phyloP scores from a whole-genome alignment of 1,140 invertebrate species.

The Drosophila micromelanica region DNA sequence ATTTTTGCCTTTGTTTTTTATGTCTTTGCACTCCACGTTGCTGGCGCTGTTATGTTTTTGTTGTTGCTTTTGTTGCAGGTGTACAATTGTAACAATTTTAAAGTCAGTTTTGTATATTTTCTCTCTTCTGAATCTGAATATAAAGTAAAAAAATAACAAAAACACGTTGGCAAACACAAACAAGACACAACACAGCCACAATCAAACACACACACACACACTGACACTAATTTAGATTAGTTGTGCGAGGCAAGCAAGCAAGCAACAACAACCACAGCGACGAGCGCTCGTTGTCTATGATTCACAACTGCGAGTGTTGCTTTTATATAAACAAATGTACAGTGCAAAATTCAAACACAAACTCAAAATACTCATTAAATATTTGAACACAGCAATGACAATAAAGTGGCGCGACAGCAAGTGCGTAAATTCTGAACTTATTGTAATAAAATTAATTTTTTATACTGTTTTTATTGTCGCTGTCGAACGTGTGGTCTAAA shows the following conservation, averaged over 20 bases:
- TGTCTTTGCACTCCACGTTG: constrained; percentile 55
- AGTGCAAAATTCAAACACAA: constrained; percentile 42
- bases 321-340: constrained; percentile 55
- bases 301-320: constrained; percentile 38
- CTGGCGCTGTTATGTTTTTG: constrained; percentile 34
- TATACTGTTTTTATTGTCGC: constrained; percentile 27
- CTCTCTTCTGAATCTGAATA: constrained; percentile 6
- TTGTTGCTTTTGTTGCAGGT: constrained; percentile 32
- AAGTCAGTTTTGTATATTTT: constrained; percentile 27
- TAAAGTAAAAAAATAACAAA: constrained; percentile 25
- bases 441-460: constrained; percentile 17
- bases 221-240: constrained; percentile 58
- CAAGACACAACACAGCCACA: constrained; percentile 22
- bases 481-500: constrained; percentile 18
- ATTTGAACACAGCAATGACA: constrained; percentile 58
- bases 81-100: constrained; percentile 42
- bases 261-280: constrained; percentile 33
- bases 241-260: constrained; percentile 50
- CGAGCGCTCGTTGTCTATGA: constrained; percentile 28
- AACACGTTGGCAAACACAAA: constrained; percentile 53
- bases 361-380: constrained; percentile 23
- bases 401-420: constrained; percentile 47
- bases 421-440: constrained; percentile 16
- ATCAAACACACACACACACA: constrained; percentile 19
- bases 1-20: constrained; percentile 52